These are phyloP conservation scores for Loripinus fragilis DNA, from an alignment of 2,888 invertebrate species.

Conservation along the genomic window DNA sequence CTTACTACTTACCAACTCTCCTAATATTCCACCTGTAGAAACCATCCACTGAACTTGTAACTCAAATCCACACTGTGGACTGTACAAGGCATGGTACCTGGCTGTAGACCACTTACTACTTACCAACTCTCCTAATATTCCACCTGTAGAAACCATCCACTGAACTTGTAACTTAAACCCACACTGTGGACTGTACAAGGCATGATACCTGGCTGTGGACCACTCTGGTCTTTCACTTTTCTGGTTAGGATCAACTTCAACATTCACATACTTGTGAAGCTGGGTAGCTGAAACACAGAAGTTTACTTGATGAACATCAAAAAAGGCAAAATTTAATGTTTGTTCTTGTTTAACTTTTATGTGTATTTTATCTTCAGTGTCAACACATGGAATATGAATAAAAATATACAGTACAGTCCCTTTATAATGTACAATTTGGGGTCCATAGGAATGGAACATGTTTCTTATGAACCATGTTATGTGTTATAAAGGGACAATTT, in stretches of 20 bases:
- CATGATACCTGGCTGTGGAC: conserved; percentile 96
- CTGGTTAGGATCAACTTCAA: conserved; percentile 78
- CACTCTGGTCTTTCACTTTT: conserved; percentile 91
- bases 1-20: conserved; percentile 89
- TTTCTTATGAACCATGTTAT: too few relatives aligned
- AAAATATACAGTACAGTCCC: too few relatives aligned
- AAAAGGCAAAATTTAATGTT: too few relatives aligned
- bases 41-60: conserved; percentile 98
- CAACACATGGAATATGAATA: too few relatives aligned
- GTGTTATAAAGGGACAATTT: too few relatives aligned
- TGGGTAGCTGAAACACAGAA: conserved; percentile 67
- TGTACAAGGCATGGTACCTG: conserved; percentile 89
- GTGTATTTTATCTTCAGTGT: too few relatives aligned
- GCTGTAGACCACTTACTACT: conserved; percentile 97
- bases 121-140: conserved; percentile 92
- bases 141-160: conserved; percentile 98
- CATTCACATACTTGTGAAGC: conserved; percentile 80
- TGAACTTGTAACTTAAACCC: conserved; percentile 98
- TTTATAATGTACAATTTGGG: too few relatives aligned
- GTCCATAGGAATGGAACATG: too few relatives aligned
- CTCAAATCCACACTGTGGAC: conserved; percentile 96
- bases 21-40: conserved; percentile 96
- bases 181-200: conserved; percentile 89
- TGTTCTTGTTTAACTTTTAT: too few relatives aligned
- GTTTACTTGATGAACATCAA: too few relatives aligned